A percentile compares a stretch with the other conserved stretches of the same genome.
These are phyloP conservation scores for Drepana arcuata DNA, from an alignment of 1,140 invertebrate species.

Conservation along the genomic window DNA sequence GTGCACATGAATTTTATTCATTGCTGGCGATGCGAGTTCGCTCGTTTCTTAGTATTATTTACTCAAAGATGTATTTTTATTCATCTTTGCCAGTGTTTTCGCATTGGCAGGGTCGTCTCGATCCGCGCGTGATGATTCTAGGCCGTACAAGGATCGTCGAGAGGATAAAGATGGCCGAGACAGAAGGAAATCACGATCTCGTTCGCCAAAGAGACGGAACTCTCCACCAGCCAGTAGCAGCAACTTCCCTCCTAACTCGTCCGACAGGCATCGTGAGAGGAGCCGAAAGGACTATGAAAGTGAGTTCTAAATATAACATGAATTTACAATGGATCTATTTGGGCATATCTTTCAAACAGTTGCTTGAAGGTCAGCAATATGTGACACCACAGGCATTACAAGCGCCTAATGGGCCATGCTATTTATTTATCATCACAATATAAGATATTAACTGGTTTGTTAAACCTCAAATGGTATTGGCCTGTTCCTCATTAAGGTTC, in stretches of 20 bases:
- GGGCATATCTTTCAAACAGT: too few species aligned
- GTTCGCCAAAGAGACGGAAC: constrained; percentile 31
- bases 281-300: constrained; percentile 4
- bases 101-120: constrained; percentile 71
- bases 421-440: too few species aligned
- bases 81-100: constrained; percentile 72
- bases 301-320: neutral
- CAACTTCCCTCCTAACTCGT: constrained; percentile 17
- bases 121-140: constrained; percentile 73
- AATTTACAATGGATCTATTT: too few species aligned
- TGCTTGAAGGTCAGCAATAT: too few species aligned
- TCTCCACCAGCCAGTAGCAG: constrained; percentile 16
- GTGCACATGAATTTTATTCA: constrained; percentile 11
- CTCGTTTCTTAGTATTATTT: constrained; percentile 19
- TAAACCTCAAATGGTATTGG: too few species aligned
- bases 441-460: too few species aligned
- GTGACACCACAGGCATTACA: too few species aligned
- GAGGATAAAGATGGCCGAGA: constrained; percentile 22
- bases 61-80: constrained; percentile 57
- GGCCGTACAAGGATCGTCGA: constrained; percentile 40
- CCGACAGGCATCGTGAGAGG: constrained; percentile 21
- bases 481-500: too few species aligned
- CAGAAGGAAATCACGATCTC: constrained; percentile 29
- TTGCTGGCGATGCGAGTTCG: constrained; percentile 8
- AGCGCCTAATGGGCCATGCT: too few species aligned